These are phyloP conservation scores for Spodoptera frugiperda DNA, from an alignment of 1,140 invertebrate genomes.

Conservation along the genomic window DNA sequence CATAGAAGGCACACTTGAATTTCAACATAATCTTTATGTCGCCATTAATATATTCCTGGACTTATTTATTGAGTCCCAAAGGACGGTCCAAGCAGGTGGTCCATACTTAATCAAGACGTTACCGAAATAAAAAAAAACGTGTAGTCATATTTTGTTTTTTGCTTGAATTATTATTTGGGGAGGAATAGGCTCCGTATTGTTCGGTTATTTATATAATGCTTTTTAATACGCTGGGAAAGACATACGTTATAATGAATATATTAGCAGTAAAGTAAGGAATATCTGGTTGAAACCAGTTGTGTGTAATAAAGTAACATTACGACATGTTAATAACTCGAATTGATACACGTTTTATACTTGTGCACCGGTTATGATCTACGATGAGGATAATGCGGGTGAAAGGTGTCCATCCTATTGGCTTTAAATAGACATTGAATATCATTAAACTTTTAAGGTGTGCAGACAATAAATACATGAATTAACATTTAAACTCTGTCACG, in stretches of 20 bases:
- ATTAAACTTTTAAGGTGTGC: constrained; percentile 16
- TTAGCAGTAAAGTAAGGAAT: constrained; percentile 76
- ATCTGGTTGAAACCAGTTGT: constrained; percentile 67
- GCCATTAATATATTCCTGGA: constrained; percentile 80
- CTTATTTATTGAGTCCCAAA: constrained; percentile 80
- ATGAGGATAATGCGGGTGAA: constrained; percentile 36
- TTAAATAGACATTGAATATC: background rate
- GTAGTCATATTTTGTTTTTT: constrained; percentile 79
- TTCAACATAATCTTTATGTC: constrained; percentile 79
- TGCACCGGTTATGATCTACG: constrained; percentile 50
- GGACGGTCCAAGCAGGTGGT: constrained; percentile 80
- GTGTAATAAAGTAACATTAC: constrained; percentile 67
- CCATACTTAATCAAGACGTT: constrained; percentile 85
- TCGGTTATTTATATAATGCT: constrained; percentile 78
- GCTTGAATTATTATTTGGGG: constrained; percentile 78
- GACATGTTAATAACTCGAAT: constrained; percentile 71
- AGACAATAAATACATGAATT: constrained; percentile 14
- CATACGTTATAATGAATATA: constrained; percentile 82
- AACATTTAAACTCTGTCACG: constrained; percentile 8
- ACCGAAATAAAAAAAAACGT: constrained; percentile 80
- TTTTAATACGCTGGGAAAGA: constrained; percentile 81
- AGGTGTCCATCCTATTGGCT: constrained; percentile 25
- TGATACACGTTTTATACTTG: constrained; percentile 66
- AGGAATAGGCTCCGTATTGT: constrained; percentile 68
- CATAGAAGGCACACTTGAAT: constrained; percentile 70